Percentiles rank a stretch among this genome's conserved stretches.
Evolutionary conservation across 2,888 invertebrate species (phyloP).

Genomic region (Orchesellides sinensis): DNA sequence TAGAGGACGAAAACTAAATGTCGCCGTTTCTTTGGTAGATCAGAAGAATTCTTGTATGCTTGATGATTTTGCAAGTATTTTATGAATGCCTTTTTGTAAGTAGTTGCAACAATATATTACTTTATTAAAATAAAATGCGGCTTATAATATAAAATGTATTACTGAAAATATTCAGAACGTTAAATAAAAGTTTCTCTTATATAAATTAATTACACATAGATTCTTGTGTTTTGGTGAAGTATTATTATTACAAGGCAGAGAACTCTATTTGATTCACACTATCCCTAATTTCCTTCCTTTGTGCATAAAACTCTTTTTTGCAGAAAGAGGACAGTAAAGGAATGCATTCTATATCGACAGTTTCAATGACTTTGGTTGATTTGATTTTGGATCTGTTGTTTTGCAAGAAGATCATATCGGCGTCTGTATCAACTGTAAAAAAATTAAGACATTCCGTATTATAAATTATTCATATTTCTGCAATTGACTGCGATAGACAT

Average conservation of each 20-base stretch:
- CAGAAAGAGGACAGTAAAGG: conserved; percentile 80
- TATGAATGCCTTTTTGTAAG: conserved; percentile 34
- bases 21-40: conserved; percentile 45
- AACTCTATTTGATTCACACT: conserved; percentile 73
- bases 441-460: neutral
- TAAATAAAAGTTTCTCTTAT: neutral
- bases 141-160: conserved; percentile 17
- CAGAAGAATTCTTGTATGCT: conserved; percentile 27
- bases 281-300: conserved; percentile 76
- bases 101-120: neutral
- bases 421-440: conserved; percentile 81
- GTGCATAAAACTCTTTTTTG: conserved; percentile 79
- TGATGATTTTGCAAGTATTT: conserved; percentile 31
- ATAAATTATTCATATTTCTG: neutral
- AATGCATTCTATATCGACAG: conserved; percentile 82
- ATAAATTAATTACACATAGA: neutral
- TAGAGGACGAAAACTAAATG: conserved; percentile 65
- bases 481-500: neutral
- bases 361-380: conserved; percentile 80
- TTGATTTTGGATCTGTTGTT: conserved; percentile 42
- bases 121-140: neutral
- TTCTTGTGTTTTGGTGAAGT: neutral
- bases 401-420: conserved; percentile 80
- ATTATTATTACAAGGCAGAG: conserved; percentile 3
- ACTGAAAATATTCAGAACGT: too few species aligned